Conservation (phyloP, 2,888 invertebrate genomes). For the Nemapogon koenigi region DNA sequence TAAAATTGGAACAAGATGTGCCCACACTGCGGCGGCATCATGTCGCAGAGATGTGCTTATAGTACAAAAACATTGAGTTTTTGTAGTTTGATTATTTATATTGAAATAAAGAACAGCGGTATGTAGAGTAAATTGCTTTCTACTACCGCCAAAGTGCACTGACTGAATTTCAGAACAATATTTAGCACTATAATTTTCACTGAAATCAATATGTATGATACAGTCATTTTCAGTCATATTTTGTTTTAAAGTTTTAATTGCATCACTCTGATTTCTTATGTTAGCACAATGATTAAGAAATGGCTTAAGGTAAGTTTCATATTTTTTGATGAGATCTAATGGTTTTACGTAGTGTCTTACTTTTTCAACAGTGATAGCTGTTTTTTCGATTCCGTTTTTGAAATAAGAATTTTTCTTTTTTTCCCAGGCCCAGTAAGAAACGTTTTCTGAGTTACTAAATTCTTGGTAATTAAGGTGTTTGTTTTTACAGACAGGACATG, state of each 20-base stretch:
- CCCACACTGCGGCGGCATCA: conserved; percentile 15
- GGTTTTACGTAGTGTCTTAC: conserved; percentile 1
- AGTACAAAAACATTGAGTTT: conserved; percentile 14
- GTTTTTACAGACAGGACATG: conserved; percentile 9
- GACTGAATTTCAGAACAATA: conserved; percentile 11
- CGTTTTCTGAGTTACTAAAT: conserved; percentile 13
- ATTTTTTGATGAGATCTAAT: conserved; percentile 4
- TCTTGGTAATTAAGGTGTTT: conserved; percentile 11
- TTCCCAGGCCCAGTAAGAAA: conserved; percentile 11
- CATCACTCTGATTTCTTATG: conserved; percentile 6
- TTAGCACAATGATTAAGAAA: conserved; percentile 8
- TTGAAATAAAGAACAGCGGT: conserved; percentile 14
- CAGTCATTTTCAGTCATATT: conserved; percentile 10
- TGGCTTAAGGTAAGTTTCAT: background rate
- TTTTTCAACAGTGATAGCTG: conserved; percentile 9
- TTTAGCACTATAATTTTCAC: conserved; percentile 12
- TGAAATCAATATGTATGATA: conserved; percentile 10
- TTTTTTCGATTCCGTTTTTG: conserved; percentile 11
- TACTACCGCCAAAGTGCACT: conserved; percentile 16
- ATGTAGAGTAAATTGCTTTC: conserved; percentile 14
- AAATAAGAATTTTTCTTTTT: conserved; percentile 7
- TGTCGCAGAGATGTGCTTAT: conserved; percentile 13
- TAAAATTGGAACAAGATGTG: conserved; percentile 14
- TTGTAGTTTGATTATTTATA: conserved; percentile 8
- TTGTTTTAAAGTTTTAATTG: conserved; percentile 9